phyloP scores from a whole-genome alignment of 2,113 vertebrate species.

The Elaphurus davidianus region DNA sequence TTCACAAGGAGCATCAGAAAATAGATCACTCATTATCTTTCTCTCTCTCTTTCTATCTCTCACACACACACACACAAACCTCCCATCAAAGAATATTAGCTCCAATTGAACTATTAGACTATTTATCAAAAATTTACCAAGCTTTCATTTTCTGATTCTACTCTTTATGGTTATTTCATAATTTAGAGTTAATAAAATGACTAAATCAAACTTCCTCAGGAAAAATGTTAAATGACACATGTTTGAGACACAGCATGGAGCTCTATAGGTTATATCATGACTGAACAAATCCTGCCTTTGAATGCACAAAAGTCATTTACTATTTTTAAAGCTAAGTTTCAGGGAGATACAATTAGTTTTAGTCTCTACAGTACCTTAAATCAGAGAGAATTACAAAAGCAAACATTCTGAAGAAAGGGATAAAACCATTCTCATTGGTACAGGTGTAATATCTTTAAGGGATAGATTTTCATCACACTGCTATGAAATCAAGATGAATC shows the following conservation, averaged over 20 bases:
- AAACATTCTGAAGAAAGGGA: not conserved
- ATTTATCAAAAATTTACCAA: not conserved
- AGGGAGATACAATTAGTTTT: not conserved
- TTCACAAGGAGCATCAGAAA: not conserved
- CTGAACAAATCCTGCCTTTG: not conserved
- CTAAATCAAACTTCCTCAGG: not conserved
- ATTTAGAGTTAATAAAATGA: not conserved
- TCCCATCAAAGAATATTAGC: not conserved
- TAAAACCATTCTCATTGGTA: constrained; percentile 5
- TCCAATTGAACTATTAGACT: not conserved
- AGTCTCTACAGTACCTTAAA: not conserved
- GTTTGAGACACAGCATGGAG: not conserved
- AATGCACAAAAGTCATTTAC: not conserved
- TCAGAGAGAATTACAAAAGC: not conserved
- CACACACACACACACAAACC: not conserved
- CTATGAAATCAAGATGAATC: constrained; percentile 62
- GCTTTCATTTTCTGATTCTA: not conserved
- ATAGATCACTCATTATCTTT: not conserved
- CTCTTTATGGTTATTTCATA: not conserved
- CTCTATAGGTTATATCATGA: not conserved
- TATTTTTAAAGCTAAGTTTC: not conserved
- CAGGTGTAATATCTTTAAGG: not conserved
- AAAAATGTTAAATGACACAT: not conserved
- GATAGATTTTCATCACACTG: constrained; percentile 35
- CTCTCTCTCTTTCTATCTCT: not conserved